Conservation (phyloP, 2,888 invertebrate genomes). For the Drosophila cracens region DNA sequence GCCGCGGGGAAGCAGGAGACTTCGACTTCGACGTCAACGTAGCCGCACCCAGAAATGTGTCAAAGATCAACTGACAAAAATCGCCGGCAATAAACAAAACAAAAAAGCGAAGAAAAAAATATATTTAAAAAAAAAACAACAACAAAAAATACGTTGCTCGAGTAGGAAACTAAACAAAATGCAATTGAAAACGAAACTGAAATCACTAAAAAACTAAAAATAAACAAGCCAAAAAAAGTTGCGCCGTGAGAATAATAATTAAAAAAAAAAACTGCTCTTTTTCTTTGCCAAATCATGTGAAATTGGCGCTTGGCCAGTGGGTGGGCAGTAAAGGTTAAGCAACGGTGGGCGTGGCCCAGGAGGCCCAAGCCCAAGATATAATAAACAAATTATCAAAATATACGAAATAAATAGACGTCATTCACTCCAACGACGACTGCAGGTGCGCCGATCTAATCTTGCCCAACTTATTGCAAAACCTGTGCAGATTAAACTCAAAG, state of each 20-base stretch:
- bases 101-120: conserved; percentile 16
- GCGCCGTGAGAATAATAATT: conserved; percentile 78
- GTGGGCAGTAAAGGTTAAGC: conserved; percentile 57
- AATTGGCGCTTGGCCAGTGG: conserved; percentile 56
- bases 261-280: conserved; percentile 38
- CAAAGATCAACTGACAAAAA: conserved; percentile 82
- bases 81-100: conserved; percentile 68
- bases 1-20: conserved; percentile 22
- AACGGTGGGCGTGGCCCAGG: conserved; percentile 37
- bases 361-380: conserved; percentile 16
- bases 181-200: conserved; percentile 72
- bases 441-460: conserved; percentile 61
- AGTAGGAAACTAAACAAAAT: conserved; percentile 54
- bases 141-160: conserved; percentile 19
- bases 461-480: conserved; percentile 44
- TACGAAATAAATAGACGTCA: conserved; percentile 34
- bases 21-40: conserved; percentile 20
- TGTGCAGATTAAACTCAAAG: conserved; percentile 36
- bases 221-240: conserved; percentile 16
- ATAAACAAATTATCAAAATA: conserved; percentile 29
- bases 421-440: conserved; percentile 20
- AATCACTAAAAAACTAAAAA: conserved; percentile 33
- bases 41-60: conserved; percentile 80
- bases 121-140: conserved; percentile 15
- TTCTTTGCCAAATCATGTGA: conserved; percentile 42